Percentiles rank a stretch among this genome's conserved stretches.
phyloP scores from a whole-genome alignment of 2,113 vertebrate genomes.

The Mellivora capensis region DNA sequence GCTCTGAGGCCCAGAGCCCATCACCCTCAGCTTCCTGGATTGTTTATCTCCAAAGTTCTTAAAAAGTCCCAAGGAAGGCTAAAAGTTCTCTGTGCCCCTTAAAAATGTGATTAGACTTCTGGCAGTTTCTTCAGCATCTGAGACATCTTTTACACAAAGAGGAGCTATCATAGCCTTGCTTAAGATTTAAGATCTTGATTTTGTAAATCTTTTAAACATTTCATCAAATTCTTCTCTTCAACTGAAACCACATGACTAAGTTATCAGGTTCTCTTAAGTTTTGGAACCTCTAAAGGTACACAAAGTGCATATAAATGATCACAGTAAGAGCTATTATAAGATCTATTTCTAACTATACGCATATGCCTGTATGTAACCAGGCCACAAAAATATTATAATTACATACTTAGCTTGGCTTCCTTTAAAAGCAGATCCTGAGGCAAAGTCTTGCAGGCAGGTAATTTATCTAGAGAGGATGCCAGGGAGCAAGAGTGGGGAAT shows the following conservation, averaged over 20 bases:
- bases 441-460: neutral
- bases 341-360: neutral
- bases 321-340: neutral
- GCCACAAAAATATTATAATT: neutral
- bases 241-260: neutral
- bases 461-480: neutral
- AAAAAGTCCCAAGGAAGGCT: neutral
- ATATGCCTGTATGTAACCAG: neutral
- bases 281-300: neutral
- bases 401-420: neutral
- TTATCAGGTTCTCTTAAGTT: neutral
- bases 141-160: neutral
- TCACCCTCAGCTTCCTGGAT: neutral
- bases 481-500: neutral
- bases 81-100: neutral
- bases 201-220: neutral
- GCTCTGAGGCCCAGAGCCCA: neutral
- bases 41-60: neutral
- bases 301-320: neutral
- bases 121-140: neutral
- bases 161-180: neutral
- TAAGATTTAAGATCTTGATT: neutral
- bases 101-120: neutral
- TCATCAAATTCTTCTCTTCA: neutral
- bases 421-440: neutral